Evolutionary conservation across 2,797 vertebrate species (phyloP).

Genomic region (Taenioides sp.): DNA sequence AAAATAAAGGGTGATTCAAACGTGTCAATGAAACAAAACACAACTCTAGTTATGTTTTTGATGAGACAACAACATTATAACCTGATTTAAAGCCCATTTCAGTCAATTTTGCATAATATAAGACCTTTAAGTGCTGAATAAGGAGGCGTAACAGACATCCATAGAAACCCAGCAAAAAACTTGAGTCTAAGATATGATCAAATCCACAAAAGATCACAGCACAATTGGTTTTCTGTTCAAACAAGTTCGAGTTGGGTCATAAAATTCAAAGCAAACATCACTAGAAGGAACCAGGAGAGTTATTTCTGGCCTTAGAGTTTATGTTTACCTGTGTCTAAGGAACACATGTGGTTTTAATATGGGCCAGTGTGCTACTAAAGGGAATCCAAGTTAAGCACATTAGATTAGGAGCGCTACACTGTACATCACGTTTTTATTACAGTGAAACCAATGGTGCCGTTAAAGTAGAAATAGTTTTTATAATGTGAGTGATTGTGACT

Average conservation of each 20-base stretch:
- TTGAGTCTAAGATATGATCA: not conserved
- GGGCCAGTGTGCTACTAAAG: conserved; percentile 49
- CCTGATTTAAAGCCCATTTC: too few species aligned
- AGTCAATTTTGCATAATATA: too few species aligned
- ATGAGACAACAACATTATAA: too few species aligned
- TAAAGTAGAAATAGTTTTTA: too few species aligned
- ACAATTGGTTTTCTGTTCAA: conserved; percentile 21
- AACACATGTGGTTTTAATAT: conserved; percentile 65
- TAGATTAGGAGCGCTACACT: conserved; percentile 48
- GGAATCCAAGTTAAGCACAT: conserved; percentile 45
- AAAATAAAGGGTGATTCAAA: too few species aligned
- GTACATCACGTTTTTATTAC: not conserved
- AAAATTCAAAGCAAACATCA: conserved; percentile 44
- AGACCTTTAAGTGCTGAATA: too few species aligned
- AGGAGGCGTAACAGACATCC: too few species aligned
- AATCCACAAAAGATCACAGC: not conserved
- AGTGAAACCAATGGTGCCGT: not conserved
- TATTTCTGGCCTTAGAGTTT: not conserved
- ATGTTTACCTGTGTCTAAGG: conserved; percentile 19
- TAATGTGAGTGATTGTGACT: too few species aligned
- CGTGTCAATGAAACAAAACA: too few species aligned
- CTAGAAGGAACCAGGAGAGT: conserved; percentile 10
- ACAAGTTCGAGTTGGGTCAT: conserved; percentile 23
- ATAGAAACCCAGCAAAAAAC: not conserved
- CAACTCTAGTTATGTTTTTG: too few species aligned